phyloP scores from a whole-genome alignment of 2,797 vertebrate genomes.

The Gymnopithys bicolor region DNA sequence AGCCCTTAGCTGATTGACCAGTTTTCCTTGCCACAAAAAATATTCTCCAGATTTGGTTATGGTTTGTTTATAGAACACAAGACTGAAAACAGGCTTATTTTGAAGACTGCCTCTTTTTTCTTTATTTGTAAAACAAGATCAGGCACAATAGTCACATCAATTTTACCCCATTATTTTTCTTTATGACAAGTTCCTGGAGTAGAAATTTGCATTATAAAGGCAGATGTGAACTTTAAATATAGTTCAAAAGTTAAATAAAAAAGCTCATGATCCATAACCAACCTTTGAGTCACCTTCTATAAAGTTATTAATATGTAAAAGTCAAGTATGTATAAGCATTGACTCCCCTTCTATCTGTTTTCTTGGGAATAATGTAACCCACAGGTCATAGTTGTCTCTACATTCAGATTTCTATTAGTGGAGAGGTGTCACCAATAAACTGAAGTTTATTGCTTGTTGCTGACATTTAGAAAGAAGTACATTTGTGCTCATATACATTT shows the following conservation, averaged over 20 bases:
- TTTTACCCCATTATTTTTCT: neutral
- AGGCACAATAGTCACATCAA: neutral
- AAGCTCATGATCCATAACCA: neutral
- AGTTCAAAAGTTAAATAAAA: neutral
- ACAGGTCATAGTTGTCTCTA: neutral
- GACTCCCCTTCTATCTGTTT: neutral
- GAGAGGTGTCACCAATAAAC: neutral
- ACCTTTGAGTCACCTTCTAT: neutral
- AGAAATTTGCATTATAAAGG: neutral
- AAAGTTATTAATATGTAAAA: neutral
- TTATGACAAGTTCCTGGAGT: neutral
- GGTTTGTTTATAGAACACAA: neutral
- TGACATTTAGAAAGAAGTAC: conserved; percentile 42
- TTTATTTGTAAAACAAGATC: neutral
- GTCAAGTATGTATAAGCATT: neutral
- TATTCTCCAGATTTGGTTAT: neutral
- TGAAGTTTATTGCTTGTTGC: conserved; percentile 1
- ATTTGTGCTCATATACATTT: neutral
- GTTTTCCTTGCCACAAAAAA: neutral
- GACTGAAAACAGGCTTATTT: neutral
- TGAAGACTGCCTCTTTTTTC: neutral
- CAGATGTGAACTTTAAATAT: neutral
- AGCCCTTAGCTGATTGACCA: neutral
- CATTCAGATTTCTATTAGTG: neutral
- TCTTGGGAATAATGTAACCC: neutral